Conservation (phyloP, 2,797 vertebrate species). For the Buceros bicornis region DNA sequence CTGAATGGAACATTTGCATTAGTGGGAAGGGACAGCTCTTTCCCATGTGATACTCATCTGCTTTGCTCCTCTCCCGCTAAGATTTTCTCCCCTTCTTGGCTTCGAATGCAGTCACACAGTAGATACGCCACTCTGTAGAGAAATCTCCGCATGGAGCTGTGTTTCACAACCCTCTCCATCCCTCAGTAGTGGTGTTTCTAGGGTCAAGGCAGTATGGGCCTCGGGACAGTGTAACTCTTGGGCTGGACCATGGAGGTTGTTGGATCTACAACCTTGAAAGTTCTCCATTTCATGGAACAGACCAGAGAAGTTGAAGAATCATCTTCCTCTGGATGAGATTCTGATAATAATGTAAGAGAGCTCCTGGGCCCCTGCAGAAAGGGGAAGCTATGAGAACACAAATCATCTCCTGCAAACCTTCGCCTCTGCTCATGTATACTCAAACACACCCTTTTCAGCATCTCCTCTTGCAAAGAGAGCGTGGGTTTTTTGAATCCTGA, state of each 20-base stretch:
- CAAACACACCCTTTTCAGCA: not conserved
- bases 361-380: not conserved
- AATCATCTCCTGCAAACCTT: not conserved
- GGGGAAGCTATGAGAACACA: not conserved
- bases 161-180: not conserved
- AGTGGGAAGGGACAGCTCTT: not conserved
- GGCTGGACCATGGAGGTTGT: not conserved
- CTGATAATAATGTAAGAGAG: too few relatives aligned
- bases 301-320: not conserved
- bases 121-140: not conserved
- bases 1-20: not conserved
- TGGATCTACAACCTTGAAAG: not conserved
- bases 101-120: accelerated
- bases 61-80: not conserved
- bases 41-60: not conserved
- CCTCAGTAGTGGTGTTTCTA: not conserved
- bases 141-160: not conserved
- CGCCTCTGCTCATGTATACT: too few relatives aligned
- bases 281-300: not conserved
- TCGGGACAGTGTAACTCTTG: not conserved
- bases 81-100: not conserved
- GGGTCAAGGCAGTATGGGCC: not conserved
- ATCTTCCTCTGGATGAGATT: not conserved
- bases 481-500: not conserved
- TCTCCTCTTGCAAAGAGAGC: not conserved